Conservation (phyloP, 2,113 vertebrate genomes). For the Mystacornis crossleyi region DNA sequence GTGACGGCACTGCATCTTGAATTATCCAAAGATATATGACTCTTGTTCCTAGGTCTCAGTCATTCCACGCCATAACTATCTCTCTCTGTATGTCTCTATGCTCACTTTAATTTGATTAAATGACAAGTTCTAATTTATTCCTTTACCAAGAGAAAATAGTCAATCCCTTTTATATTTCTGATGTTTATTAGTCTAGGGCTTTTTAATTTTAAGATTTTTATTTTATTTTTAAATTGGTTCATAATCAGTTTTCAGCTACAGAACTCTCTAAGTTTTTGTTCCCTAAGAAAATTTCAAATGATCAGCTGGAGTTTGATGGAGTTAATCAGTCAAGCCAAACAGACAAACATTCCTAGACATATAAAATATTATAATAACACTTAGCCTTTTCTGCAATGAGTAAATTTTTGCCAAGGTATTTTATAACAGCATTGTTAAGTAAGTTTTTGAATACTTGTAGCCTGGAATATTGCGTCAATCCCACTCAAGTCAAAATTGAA, state of each 20-base stretch:
- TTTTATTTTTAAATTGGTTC: not conserved
- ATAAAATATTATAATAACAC: not conserved
- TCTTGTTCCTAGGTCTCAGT: not conserved
- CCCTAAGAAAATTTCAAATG: not conserved
- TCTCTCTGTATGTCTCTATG: not conserved
- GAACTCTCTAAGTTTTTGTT: not conserved
- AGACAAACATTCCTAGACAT: not conserved
- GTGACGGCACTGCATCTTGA: not conserved
- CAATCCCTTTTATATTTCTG: not conserved
- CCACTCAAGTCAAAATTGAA: not conserved
- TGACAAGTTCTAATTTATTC: not conserved
- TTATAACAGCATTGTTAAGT: not conserved
- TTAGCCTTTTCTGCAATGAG: not conserved
- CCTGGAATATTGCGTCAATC: not conserved
- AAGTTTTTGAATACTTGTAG: not conserved
- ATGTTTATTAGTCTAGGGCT: accelerated
- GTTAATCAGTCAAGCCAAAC: not conserved
- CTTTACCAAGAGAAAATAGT: not conserved
- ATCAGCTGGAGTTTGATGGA: not conserved
- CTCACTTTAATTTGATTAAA: not conserved
- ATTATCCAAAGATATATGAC: not conserved
- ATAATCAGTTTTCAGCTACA: not conserved
- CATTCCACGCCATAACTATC: not conserved
- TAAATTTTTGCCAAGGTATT: not conserved
- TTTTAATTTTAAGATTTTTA: not conserved